Evolutionary conservation across 2,113 vertebrate species (phyloP), one percentile per base, ranked within the genome.

Genomic region (Rhadina sibilatrix): DNA sequence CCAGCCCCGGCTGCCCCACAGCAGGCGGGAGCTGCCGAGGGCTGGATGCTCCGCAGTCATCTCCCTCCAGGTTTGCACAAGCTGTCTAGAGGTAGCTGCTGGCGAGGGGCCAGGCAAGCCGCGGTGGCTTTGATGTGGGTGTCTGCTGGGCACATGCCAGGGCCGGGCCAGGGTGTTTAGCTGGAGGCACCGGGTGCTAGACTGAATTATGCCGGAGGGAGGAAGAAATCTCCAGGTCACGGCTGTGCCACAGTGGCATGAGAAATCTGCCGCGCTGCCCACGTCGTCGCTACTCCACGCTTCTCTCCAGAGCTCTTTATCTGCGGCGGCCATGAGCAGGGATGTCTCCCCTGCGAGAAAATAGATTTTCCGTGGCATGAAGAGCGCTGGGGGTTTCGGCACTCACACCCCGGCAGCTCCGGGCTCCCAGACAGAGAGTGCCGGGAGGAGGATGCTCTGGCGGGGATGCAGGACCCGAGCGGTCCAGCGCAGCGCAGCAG

Each of bases 61-160:
- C 70, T 89, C 89, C 76, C 88, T 87, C 83, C 77, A 89, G 70
- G 83, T 83, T 70, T 81, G 50, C 68, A 61, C 85, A 64, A 78
- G 85, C 80, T 75, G 64, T 79, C 89, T 94, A 61, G 89, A 93
- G 85, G 79, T 77, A 76, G 85, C 81, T 89, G 80, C 93, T 89
- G 91, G 92, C 80, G 3, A 42, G 66, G 53, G n/a, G 57, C 90
- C 93, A 93, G 79, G 61, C 66, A 2, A 88, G 59, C 63, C 28
- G 9, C 57, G 15, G 68, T 38, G 64, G 42, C 87, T 93, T 94
- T 93, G 80, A 92, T 94, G 93, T 85, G 89, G 89, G 84, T 83
- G 82, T 87, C 92, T 94, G 80, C 96, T 96, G 90, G 93, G 86
- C 60, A 83, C 65, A 28, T 13, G 93, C 95, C 92, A 96, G 93